Conservation (phyloP, 2,113 vertebrate genomes). For the Balaenoptera acutorostrata region DNA sequence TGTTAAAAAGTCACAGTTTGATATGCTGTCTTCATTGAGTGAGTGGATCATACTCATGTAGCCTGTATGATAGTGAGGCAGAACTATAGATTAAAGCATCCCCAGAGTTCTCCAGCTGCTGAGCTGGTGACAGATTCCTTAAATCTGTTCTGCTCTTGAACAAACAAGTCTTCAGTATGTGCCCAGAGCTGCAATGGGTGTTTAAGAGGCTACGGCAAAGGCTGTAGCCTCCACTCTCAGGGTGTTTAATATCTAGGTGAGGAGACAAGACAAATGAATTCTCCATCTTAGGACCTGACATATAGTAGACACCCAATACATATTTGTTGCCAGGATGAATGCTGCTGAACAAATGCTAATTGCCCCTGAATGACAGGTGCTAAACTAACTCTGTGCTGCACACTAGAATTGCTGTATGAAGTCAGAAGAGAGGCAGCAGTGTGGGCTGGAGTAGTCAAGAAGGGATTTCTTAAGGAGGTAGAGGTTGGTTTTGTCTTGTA, state of each 20-base stretch:
- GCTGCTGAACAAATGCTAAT: background rate
- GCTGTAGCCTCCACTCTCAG: background rate
- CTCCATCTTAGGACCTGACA: background rate
- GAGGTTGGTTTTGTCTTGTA: background rate
- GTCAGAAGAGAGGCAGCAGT: background rate
- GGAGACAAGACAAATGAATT: background rate
- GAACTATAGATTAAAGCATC: background rate
- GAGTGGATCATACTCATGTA: background rate
- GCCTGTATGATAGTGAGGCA: background rate
- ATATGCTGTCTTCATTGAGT: background rate
- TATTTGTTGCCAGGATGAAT: background rate
- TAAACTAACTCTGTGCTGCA: background rate
- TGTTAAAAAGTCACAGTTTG: background rate
- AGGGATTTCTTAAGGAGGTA: background rate
- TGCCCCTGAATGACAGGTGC: background rate
- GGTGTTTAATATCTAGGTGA: background rate
- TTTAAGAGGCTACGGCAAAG: conserved; percentile 28
- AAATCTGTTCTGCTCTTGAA: conserved; percentile 26
- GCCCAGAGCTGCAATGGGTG: background rate
- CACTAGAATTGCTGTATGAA: background rate
- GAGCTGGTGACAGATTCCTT: conserved; percentile 36
- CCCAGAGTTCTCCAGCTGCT: background rate
- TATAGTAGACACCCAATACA: background rate
- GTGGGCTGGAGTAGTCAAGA: background rate
- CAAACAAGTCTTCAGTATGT: background rate